Evolutionary conservation across 2,113 vertebrate species (phyloP), one percentile per base, ranked within the genome.

Genomic region (Redunca redunca): DNA sequence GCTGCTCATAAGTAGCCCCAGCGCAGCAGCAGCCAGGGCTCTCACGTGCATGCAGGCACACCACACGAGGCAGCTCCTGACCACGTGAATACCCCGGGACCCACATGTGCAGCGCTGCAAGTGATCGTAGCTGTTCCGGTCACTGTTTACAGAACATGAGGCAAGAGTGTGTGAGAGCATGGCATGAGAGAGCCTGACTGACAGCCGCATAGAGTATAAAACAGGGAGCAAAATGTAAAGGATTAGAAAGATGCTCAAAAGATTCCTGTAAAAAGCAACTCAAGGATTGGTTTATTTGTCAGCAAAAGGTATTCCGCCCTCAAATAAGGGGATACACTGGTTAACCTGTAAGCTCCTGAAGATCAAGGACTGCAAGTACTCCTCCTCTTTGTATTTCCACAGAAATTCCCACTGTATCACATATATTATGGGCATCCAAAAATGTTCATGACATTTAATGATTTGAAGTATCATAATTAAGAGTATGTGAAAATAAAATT

Each of bases 1-100:
- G 64, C 1, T 36, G n/a, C n/a, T 71, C 64, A 2, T 5, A 5
- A 12, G 64, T 1, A 71, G 64, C 19, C 17, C 64, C n/a, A 0
- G 4, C 6, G 19, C n/a, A 36, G n/a, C 64, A 11, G n/a, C 64
- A 36, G 19, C 19, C 64, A 36, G 64, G 17, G n/a, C 64, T 11
- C 5, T 23, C n/a, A 5, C 2, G 19, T 57, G 10, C 67, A 36
- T 3, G 19, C 64, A 71, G 67, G 19, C 1, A 0, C 21, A 12
- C 2, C 5, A 12, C 67, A 12, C n/a, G 6, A 36, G 36, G n/a
- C 9, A 71, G 67, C 67, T 40, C 67, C n/a, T 5, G 10, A 12
- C 19, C 67, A 6, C 19, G 5, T 12, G 67, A 40, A n/a, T 12
- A 23, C 67, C 64, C 67, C 2, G 5, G 36, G 67, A 71, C 67